These are phyloP conservation scores for Apamea crenata DNA, from an alignment of 2,888 invertebrate species.

Conservation along the genomic window DNA sequence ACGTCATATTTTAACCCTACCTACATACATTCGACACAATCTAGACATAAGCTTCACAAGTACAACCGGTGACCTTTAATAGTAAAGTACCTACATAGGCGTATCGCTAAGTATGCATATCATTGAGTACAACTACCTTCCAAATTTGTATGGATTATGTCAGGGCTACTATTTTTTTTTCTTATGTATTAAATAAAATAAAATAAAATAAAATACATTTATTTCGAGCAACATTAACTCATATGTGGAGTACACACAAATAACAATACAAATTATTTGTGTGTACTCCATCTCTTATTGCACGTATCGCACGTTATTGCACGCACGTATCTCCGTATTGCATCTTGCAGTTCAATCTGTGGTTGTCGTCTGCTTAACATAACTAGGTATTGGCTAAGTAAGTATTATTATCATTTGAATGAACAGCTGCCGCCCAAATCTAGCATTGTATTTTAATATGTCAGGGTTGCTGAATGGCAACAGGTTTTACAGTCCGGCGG, in stretches of 20 bases:
- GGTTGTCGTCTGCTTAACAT: too few species aligned
- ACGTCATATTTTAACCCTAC: too few species aligned
- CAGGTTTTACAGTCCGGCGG: not conserved
- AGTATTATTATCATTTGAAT: not conserved
- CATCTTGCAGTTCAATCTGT: too few species aligned
- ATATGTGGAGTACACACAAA: too few species aligned
- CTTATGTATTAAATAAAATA: too few species aligned
- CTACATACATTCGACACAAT: not conserved
- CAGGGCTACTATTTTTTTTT: constrained; percentile 3
- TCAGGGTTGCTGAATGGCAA: not conserved
- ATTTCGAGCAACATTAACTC: too few species aligned
- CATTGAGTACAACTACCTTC: constrained; percentile 34
- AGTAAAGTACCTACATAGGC: not conserved
- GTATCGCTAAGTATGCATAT: constrained; percentile 37
- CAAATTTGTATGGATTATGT: constrained; percentile 39
- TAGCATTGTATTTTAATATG: not conserved
- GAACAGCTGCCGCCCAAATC: not conserved
- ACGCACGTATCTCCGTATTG: too few species aligned
- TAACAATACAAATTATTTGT: too few species aligned
- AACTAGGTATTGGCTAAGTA: too few species aligned
- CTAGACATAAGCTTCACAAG: not conserved
- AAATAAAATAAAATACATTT: too few species aligned
- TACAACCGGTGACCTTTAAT: constrained; percentile 29
- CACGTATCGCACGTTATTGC: too few species aligned
- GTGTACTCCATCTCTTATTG: too few species aligned